Base-by-base conservation (phyloP, 2,888 invertebrate species). In the Torymus aiolomorphi region DNA sequence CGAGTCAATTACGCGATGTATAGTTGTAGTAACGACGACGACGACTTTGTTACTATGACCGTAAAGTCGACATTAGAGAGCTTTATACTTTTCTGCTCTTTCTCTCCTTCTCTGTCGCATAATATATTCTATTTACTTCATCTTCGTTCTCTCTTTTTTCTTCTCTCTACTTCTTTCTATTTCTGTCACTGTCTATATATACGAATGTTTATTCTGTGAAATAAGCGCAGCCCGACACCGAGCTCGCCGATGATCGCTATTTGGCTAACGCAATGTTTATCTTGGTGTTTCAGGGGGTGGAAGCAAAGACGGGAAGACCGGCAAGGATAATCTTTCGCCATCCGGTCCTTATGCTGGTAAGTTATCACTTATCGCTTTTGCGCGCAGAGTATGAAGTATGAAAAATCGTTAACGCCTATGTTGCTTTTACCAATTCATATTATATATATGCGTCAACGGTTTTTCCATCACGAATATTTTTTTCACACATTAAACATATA, bases 261-360 rank as follows among this genome's bases (percentile, higher is more conserved):
- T 59, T 51, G 24, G 56, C 31, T 80, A 66, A 78, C 62, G 61
- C 56, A 16, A 78, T 67, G 63, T 83, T 83, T 86, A 82, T 87
- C 84, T 86, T 87, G 89, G 89, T 92, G 91, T 93, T 92, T 80
- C 92, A 95, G 95, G 95, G 91, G 94, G 94, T 92, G 94, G 93
- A 90, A 93, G 93, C 88, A 95, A 94, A 91, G 94, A 94, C 88
- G 92, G 92, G 84, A 93, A 94, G 89, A 93, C 93, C 90, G 93
- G 92, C 89, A 94, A 94, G 91, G 95, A 95, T 89, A 92, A 93
- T 84, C 93, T 94, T 80, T 94, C 94, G 76, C 94, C 95, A 67
- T 94, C 94, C 83, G 94, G 93, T 78, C 93, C 93, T 89, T 93
- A 90, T 83, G 87, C 90, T 81, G 87, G 90, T 90, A 83, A 90